Percentiles rank a stretch among this genome's conserved stretches.
Conservation (phyloP, 2,888 invertebrate species). For the Metellina segmentata region DNA sequence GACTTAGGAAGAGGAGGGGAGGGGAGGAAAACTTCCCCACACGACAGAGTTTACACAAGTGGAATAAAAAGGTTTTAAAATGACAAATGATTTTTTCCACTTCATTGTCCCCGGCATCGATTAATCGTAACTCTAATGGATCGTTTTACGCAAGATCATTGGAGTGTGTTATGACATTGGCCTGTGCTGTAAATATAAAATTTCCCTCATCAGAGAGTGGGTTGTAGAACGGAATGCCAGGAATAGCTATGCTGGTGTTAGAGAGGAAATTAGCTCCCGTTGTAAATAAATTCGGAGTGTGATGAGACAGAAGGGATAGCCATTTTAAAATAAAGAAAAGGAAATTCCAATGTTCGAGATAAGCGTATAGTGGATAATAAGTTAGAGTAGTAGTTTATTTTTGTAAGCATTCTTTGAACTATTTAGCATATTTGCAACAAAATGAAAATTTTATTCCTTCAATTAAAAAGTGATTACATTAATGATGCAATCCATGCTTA, state of each 20-base stretch:
- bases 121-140: constrained; percentile 46
- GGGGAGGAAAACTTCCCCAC: neutral
- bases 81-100: constrained; percentile 44
- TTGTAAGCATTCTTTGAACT: too few relatives aligned
- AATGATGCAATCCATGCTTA: too few relatives aligned
- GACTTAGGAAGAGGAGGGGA: neutral
- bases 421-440: too few relatives aligned
- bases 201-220: neutral
- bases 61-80: constrained; percentile 55
- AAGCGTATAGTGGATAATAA: too few relatives aligned
- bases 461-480: too few relatives aligned
- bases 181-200: constrained; percentile 14
- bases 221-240: neutral
- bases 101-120: constrained; percentile 23
- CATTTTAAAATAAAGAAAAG: too few relatives aligned
- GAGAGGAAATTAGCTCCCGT: neutral
- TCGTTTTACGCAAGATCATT: constrained; percentile 18
- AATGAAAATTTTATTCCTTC: too few relatives aligned
- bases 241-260: too few relatives aligned
- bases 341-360: too few relatives aligned
- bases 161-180: constrained; percentile 10
- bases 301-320: neutral
- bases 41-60: constrained; percentile 15
- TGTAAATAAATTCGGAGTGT: neutral
- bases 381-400: too few relatives aligned